Conservation (phyloP, 2,113 vertebrate genomes). For the Furnarius figulus region DNA sequence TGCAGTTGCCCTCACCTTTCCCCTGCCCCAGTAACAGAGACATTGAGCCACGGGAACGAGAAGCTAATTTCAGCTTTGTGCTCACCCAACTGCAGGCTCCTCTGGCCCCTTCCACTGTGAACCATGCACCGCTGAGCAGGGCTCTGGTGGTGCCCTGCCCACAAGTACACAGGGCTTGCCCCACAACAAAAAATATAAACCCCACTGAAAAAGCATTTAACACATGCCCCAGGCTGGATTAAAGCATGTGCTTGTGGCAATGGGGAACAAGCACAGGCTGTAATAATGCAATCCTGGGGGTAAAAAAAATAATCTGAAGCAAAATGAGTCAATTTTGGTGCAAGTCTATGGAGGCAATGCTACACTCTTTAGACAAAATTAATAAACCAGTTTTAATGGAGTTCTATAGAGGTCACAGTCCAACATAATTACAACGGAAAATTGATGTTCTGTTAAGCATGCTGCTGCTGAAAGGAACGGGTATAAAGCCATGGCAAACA, state of each 20-base stretch:
- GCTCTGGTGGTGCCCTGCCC: not conserved
- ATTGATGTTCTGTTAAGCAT: constrained; percentile 17
- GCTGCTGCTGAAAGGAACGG: constrained; percentile 43
- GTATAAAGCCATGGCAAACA: constrained; percentile 17
- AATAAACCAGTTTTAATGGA: constrained; percentile 49
- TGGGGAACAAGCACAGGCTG: not conserved
- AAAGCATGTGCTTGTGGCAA: not conserved
- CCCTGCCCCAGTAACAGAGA: not conserved
- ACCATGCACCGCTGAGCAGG: not conserved
- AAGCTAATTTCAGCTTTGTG: not conserved
- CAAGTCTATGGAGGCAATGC: not conserved
- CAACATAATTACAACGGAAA: constrained; percentile 36
- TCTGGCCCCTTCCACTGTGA: not conserved
- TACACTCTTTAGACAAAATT: constrained; percentile 19
- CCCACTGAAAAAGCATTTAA: not conserved
- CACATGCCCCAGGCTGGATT: not conserved
- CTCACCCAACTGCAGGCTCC: not conserved
- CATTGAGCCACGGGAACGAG: not conserved
- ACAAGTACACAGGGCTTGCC: not conserved
- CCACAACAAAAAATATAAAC: not conserved
- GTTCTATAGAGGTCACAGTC: not conserved
- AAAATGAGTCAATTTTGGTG: constrained; percentile 38
- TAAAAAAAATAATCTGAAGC: constrained; percentile 14
- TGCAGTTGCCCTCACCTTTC: not conserved
- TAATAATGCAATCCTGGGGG: not conserved